These are phyloP conservation scores for Orthosia gracilis DNA, from an alignment of 2,888 invertebrate species.

Conservation along the genomic window DNA sequence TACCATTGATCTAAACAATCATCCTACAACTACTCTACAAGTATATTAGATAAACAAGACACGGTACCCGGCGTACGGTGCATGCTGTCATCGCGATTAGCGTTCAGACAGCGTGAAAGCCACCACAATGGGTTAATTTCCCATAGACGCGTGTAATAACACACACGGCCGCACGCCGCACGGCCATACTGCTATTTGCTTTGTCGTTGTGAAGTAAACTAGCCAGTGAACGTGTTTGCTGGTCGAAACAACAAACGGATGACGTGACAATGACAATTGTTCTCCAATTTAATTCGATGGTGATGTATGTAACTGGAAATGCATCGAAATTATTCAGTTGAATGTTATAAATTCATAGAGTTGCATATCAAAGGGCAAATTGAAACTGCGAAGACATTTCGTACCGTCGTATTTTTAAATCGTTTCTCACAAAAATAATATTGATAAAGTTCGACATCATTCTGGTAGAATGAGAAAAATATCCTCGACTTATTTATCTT, in stretches of 20 bases:
- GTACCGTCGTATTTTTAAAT: background rate
- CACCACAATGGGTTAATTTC: conserved; percentile 62
- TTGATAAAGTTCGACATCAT: background rate
- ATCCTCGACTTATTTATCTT: too few species aligned
- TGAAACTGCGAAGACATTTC: background rate
- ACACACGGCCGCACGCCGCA: conserved; percentile 29
- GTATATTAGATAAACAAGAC: conserved; percentile 12
- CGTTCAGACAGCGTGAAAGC: conserved; percentile 33
- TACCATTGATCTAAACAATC: too few species aligned
- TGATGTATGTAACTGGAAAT: conserved; percentile 27
- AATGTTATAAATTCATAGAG: background rate
- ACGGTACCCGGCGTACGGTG: background rate
- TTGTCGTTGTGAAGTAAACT: conserved; percentile 52
- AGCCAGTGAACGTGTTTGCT: conserved; percentile 26
- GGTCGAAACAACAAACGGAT: conserved; percentile 35
- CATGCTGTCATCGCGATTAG: conserved; percentile 33
- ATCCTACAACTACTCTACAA: too few species aligned
- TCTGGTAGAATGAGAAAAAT: background rate
- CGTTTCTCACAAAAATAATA: background rate
- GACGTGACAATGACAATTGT: conserved; percentile 22
- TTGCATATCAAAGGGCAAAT: background rate
- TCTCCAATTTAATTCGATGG: conserved; percentile 22
- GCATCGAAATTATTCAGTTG: conserved; percentile 16
- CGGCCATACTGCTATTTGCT: conserved; percentile 53
- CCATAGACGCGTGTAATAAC: conserved; percentile 55